These are phyloP conservation scores for Anarhynchus alexandrinus DNA, from an alignment of 2,113 vertebrate genomes.

Conservation along the genomic window DNA sequence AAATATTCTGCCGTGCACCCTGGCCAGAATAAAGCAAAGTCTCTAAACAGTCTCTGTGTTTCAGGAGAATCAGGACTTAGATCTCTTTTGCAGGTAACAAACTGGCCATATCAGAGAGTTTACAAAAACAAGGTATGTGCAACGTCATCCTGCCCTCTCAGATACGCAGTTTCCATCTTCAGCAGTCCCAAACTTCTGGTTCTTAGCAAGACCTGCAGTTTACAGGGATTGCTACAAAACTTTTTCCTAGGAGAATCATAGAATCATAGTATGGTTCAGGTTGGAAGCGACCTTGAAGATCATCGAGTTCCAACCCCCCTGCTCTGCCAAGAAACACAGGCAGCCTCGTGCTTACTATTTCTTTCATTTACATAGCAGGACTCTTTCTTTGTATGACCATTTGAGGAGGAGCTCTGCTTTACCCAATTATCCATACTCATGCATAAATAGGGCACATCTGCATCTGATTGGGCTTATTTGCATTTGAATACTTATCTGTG, in stretches of 20 bases:
- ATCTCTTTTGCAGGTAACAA: no score
- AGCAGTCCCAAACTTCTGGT: background rate
- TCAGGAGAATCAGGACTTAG: no score
- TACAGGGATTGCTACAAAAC: background rate
- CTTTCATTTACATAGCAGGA: background rate
- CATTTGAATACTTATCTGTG: background rate
- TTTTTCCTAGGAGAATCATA: background rate
- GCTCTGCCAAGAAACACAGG: background rate
- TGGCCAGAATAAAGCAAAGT: no score
- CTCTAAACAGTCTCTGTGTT: no score
- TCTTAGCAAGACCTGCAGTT: background rate
- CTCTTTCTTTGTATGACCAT: background rate
- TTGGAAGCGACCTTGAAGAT: no score
- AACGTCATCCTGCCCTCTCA: background rate
- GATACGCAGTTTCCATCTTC: background rate
- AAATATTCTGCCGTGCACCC: no score
- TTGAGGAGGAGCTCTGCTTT: background rate
- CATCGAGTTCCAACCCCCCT: no score
- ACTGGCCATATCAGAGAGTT: no score
- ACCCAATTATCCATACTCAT: background rate
- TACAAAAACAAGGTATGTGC: background rate
- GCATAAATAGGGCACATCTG: background rate
- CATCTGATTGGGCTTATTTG: background rate
- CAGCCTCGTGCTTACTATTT: background rate
- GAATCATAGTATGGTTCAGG: no score